Evolutionary conservation across 2,113 vertebrate species (phyloP).

Genomic region (Vulpes lagopus): DNA sequence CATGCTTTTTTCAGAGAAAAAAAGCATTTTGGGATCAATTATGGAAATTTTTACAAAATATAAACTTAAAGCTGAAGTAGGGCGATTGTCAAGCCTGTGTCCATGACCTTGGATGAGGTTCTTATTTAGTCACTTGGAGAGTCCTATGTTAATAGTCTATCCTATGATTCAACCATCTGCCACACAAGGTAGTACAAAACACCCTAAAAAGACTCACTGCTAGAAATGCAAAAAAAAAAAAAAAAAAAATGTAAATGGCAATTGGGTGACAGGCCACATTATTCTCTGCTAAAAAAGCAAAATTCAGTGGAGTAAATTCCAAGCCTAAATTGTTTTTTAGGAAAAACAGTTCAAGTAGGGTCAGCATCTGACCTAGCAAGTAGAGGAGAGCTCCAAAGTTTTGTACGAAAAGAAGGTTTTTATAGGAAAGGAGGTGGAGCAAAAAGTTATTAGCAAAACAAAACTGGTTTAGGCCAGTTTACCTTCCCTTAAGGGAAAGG

Average conservation of each 20-base stretch:
- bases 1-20: not conserved
- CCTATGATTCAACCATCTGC: not conserved
- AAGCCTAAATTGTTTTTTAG: not conserved
- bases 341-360: not conserved
- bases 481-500: not conserved
- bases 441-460: not conserved
- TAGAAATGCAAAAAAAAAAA: constrained; percentile 26
- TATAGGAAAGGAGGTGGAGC: not conserved
- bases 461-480: not conserved
- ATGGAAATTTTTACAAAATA: constrained; percentile 37
- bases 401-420: not conserved
- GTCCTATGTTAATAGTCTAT: not conserved
- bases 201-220: not conserved
- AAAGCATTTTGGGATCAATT: not conserved
- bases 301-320: not conserved
- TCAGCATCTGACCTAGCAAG: not conserved
- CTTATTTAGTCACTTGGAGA: not conserved
- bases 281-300: not conserved
- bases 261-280: not conserved
- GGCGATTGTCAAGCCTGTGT: not conserved
- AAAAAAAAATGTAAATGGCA: not conserved
- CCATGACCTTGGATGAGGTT: not conserved
- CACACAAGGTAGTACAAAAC: not conserved
- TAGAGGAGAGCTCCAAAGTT: not conserved
- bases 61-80: constrained; percentile 27